Conservation (phyloP, 2,113 vertebrate species). For the Protobothrops mucrosquamatus region DNA sequence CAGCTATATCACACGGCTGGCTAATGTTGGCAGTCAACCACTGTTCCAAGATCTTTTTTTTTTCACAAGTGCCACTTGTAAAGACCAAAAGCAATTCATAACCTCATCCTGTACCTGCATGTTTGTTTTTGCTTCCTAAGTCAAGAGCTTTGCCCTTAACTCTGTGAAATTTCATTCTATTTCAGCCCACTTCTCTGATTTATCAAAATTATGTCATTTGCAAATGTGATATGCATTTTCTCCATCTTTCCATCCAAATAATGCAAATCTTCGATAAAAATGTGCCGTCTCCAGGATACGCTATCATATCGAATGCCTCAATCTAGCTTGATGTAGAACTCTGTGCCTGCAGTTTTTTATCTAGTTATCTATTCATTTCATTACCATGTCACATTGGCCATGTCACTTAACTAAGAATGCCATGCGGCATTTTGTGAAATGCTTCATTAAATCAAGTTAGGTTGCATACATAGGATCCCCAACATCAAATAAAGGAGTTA, state of each 20-base stretch:
- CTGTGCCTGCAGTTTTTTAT: background rate
- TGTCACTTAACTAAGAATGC: background rate
- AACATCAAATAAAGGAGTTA: background rate
- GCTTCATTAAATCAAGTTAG: background rate
- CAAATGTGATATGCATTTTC: background rate
- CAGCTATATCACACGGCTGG: background rate
- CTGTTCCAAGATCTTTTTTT: background rate
- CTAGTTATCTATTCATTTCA: background rate
- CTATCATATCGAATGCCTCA: background rate
- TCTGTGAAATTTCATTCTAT: background rate
- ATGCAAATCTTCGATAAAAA: background rate
- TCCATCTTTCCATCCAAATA: background rate
- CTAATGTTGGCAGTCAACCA: background rate
- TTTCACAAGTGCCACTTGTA: background rate
- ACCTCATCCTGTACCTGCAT: background rate
- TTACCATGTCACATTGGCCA: background rate
- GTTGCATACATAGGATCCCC: background rate
- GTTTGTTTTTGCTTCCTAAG: background rate
- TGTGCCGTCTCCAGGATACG: background rate
- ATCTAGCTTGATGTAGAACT: background rate
- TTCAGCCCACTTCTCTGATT: background rate
- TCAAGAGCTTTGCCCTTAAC: background rate
- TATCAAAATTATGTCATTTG: background rate
- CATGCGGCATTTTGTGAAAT: background rate
- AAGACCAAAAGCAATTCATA: background rate